Evolutionary conservation across 1,140 invertebrate species (phyloP).

Genomic region (Megalopta genalis): DNA sequence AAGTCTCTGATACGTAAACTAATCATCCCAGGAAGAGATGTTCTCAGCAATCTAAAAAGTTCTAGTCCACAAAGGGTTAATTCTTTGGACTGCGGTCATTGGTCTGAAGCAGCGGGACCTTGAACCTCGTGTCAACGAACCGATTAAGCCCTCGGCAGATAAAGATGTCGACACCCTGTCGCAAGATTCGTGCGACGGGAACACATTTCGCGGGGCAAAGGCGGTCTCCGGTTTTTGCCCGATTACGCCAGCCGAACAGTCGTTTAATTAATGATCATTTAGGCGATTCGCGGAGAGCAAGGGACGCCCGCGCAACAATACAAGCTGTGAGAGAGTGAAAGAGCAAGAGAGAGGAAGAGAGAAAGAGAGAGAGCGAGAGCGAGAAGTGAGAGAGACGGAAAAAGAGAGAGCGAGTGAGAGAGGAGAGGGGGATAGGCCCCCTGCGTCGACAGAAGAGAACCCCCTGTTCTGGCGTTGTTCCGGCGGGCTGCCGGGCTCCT

Average conservation of each 20-base stretch:
- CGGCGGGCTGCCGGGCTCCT: constrained; percentile 84
- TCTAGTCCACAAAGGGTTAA: too few species aligned
- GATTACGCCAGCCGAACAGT: constrained; percentile 48
- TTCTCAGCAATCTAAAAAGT: too few species aligned
- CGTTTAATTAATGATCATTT: constrained; percentile 64
- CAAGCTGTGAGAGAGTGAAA: constrained; percentile 84
- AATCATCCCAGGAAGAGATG: too few species aligned
- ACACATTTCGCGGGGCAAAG: not conserved
- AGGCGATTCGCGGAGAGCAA: constrained; percentile 7
- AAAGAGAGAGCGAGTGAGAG: constrained; percentile 89
- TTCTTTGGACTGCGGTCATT: too few species aligned
- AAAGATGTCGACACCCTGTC: not conserved
- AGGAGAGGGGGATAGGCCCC: constrained; percentile 84
- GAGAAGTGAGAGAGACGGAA: constrained; percentile 72
- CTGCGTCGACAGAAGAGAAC: constrained; percentile 1
- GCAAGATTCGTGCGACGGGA: not conserved
- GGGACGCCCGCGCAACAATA: constrained; percentile 81
- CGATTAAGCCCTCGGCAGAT: not conserved
- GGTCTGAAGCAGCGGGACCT: too few species aligned
- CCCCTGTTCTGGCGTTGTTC: constrained; percentile 76
- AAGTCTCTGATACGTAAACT: too few species aligned
- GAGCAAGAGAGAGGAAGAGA: constrained; percentile 75
- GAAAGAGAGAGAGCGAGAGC: constrained; percentile 86
- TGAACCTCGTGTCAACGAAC: too few species aligned
- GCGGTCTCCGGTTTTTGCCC: constrained; percentile 23